Base-by-base conservation (phyloP, 2,113 vertebrate species). In the Pyrgilauda ruficollis region DNA sequence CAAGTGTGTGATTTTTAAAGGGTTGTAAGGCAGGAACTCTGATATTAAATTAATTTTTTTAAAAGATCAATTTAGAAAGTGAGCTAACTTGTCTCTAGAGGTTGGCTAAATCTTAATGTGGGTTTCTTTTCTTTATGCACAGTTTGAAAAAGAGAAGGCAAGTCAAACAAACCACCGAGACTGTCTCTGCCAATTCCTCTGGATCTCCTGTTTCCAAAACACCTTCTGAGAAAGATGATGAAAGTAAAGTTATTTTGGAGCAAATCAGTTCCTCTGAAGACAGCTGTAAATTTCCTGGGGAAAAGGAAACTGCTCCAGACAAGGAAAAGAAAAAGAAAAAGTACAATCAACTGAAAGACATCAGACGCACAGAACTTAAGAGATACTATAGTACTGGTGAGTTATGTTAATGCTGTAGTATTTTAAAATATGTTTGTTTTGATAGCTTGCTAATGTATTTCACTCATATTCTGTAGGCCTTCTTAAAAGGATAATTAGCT, bases 101-200 rank as follows among this genome's bases (percentile, higher is more conserved):
- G 7, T 39, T 70, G 28, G 18, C 44, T 78, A 5, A 35, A 23
- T 76, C 19, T 75, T 93, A 35, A 70, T 28, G 6, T 76, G 28
- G 19, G 1, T 64, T 83, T 85, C 27, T 70, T 67, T 75, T 59
- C n/a, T 87, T 89, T 39, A 47, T 79, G 66, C 21, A 3, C 92
- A 98, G 98, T 53, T 96, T 98, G 93, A 98, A 98, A 89, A 98
- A 98, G 97, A 98, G 98, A 92, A 98, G 97, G 49, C 97, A 98
- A 93, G 90, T 95, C 73, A 98, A 98, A 80, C 98, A 98, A 96
- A 98, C 96, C 93, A 73, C 97, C 0, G 98, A 98, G 63, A 37
- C 95, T 10, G 47, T 91, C 13, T 95, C 97, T 67, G 68, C 96
- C 81, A 97, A 33, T 85, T 93, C 96, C 33, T 52, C 76, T 66